Evolutionary conservation across 2,113 vertebrate species (phyloP), one percentile per base, ranked within the genome.

Genomic region (Colossoma macropomum): DNA sequence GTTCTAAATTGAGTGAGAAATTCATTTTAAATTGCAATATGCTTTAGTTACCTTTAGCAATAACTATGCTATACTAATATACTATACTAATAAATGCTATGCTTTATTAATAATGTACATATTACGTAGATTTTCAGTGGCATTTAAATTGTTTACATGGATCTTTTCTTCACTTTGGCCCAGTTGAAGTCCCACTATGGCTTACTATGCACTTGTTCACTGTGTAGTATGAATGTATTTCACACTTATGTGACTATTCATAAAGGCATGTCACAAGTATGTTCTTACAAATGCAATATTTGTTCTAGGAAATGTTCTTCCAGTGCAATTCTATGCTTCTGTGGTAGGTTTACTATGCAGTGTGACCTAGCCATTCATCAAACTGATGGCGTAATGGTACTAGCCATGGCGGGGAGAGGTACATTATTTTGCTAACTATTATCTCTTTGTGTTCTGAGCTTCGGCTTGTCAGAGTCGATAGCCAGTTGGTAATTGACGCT

Each of bases 331-430:
- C 7, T 48, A 25, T 4, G 16, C 50, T 30, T 52, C 17, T 75
- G 66, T 16, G 21, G 27, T 60, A 21, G 32, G 30, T 41, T 87
- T 79, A 84, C 80, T 81, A 88, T 84, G 72, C 72, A 62, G 62
- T 83, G 34, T 88, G 92, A 92, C 90, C 91, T 65, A 23, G 78
- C 77, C 88, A 94, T 95, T 94, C 91, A 93, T 95, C 93, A 94
- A 93, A 79, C 89, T 93, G 93, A 93, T 91, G 91, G 76, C 85
- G 84, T 85, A 87, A 84, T 78, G 60, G 75, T 81, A 62, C 84
- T 84, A 54, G 3, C 74, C 71, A 30, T 75, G 66, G 32, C 81
- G 71, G 79, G 91, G 84, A 92, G 80, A 91, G 92, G 87, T 87
- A 89, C 90, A 92, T 93, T 90, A 93, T 92, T 92, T 91, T 82